Evolutionary conservation across 2,797 vertebrate genomes (phyloP).

Genomic region (Pseudochaenichthys georgianus): DNA sequence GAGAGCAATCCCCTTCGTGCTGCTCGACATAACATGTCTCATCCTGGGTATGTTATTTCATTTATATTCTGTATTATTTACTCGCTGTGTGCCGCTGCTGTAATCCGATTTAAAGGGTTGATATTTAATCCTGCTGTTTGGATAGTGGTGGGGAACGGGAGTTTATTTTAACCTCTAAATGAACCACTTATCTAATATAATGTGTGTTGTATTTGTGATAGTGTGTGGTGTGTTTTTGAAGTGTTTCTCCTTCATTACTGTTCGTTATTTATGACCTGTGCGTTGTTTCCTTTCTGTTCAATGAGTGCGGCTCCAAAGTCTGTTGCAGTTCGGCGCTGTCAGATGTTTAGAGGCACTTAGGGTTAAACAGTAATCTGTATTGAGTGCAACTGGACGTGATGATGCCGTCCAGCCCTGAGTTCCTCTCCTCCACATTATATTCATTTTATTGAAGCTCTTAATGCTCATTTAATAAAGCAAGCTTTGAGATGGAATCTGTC

Average conservation of each 20-base stretch:
- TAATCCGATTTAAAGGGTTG: constrained; percentile 33
- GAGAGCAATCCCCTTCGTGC: constrained; percentile 90
- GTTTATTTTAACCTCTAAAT: not conserved
- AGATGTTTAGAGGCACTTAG: not conserved
- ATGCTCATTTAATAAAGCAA: too few relatives aligned
- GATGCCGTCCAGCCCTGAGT: too few relatives aligned
- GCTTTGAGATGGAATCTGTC: too few relatives aligned
- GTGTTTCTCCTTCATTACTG: too few relatives aligned
- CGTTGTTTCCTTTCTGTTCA: constrained; percentile 24
- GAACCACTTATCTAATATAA: not conserved
- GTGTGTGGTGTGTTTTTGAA: too few relatives aligned
- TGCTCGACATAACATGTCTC: constrained; percentile 92
- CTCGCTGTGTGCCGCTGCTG: not conserved
- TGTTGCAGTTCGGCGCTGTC: not conserved
- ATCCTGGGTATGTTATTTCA: constrained; percentile 88
- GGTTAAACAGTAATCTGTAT: not conserved
- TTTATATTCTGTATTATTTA: not conserved
- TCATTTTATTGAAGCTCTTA: too few relatives aligned
- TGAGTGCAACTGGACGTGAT: not conserved
- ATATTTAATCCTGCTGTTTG: constrained; percentile 26
- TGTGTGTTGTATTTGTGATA: not conserved
- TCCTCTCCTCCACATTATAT: too few relatives aligned
- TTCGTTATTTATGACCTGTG: rapidly evolving
- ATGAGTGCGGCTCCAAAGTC: not conserved
- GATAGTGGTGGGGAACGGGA: too few relatives aligned